Percentiles rank a stretch among this genome's conserved stretches.
Evolutionary conservation across 2,888 invertebrate species (phyloP).

Genomic region (Oconnorella tubifera): DNA sequence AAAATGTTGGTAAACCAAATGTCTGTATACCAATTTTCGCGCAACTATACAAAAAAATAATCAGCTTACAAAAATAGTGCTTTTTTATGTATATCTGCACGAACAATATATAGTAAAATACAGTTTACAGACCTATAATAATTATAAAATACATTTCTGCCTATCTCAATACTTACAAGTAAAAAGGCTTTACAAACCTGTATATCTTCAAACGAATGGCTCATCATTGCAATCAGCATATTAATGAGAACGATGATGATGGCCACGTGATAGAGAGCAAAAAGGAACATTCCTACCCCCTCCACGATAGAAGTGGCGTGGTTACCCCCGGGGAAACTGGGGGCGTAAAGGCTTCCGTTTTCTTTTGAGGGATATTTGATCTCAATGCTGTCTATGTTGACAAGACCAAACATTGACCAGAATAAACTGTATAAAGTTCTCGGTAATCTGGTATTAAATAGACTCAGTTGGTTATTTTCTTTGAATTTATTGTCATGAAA

Average conservation of each 20-base stretch:
- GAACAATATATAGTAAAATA: too few species aligned
- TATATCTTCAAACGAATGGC: conserved; percentile 70
- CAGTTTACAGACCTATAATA: too few species aligned
- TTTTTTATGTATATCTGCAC: too few species aligned
- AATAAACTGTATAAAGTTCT: conserved; percentile 55
- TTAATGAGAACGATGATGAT: conserved; percentile 71
- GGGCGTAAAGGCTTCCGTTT: conserved; percentile 21
- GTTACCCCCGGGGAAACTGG: conserved; percentile 30
- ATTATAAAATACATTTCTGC: not conserved
- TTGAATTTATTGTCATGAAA: too few species aligned
- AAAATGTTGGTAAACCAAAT: too few species aligned
- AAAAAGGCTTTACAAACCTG: conserved; percentile 52
- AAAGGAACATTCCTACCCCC: conserved; percentile 66
- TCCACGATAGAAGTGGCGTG: conserved; percentile 45
- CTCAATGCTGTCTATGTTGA: conserved; percentile 46
- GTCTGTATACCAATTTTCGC: too few species aligned
- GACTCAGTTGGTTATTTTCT: too few species aligned
- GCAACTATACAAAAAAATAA: too few species aligned
- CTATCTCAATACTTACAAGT: not conserved
- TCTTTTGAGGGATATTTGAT: conserved; percentile 36
- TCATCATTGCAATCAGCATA: conserved; percentile 74
- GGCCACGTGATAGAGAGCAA: conserved; percentile 66
- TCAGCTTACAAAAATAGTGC: too few species aligned
- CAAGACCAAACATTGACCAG: conserved; percentile 57
- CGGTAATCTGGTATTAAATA: conserved; percentile 46